These are phyloP conservation scores for Drosophila lacertosa DNA, from an alignment of 1,140 invertebrate species.

Conservation along the genomic window DNA sequence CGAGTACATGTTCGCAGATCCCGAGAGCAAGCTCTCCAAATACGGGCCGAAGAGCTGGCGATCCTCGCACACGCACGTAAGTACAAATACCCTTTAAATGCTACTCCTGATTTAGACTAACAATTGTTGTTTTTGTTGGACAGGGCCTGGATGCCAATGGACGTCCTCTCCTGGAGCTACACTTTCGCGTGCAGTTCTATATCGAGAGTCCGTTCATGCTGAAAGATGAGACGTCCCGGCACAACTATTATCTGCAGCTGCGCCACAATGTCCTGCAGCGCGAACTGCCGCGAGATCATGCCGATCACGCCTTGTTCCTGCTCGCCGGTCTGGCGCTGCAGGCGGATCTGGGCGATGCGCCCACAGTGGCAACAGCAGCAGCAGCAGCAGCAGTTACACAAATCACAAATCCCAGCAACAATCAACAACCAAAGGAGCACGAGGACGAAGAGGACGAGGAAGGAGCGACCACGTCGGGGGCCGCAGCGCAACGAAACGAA, in stretches of 20 bases:
- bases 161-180: conserved; percentile 93
- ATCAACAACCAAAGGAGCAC: conserved; percentile 10
- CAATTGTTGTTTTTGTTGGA: conserved; percentile 42
- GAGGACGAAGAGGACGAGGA: neutral
- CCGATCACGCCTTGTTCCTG: conserved; percentile 90
- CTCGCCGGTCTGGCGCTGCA: conserved; percentile 94
- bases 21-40: conserved; percentile 97
- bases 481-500: neutral
- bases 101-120: neutral
- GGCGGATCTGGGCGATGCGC: conserved; percentile 93
- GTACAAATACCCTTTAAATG: conserved; percentile 50
- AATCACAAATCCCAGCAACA: conserved; percentile 1
- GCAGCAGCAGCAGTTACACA: conserved; percentile 7
- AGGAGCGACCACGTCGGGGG: conserved; percentile 18
- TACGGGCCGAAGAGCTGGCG: conserved; percentile 98
- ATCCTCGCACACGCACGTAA: conserved; percentile 95
- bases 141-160: conserved; percentile 95
- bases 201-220: conserved; percentile 94
- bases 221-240: conserved; percentile 94
- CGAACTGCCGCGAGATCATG: conserved; percentile 88
- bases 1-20: conserved; percentile 97
- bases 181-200: conserved; percentile 97
- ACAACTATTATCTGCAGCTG: conserved; percentile 97
- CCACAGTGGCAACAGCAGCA: conserved; percentile 47
- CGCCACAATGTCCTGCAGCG: conserved; percentile 93